Evolutionary conservation across 2,797 vertebrate species (phyloP), one percentile per base, ranked within the genome.

Genomic region (Hirundo rustica): DNA sequence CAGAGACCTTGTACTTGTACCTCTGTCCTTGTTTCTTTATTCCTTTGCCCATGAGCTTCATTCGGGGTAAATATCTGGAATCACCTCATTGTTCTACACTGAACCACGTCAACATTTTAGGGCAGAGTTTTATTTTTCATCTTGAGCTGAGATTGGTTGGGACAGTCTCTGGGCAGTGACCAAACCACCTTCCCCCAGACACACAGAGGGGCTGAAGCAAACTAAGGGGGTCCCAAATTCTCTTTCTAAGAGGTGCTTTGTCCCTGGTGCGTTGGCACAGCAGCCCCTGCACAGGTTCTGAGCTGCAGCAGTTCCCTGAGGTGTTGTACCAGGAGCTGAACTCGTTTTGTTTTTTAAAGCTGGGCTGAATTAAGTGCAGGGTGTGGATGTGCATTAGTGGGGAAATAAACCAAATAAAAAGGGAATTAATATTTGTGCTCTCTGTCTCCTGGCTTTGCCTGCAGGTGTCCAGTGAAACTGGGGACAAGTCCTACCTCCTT

Each of bases 401-500:
- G 18, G 71, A 72, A 58, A 40, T 15, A 65, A 40, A 27, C 36
- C 51, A 50, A 82, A 70, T 36, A 13, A 47, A 51, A 42, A 64
- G 5, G 27, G 26, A 50, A 64, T 44, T 58, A 8, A 32, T n/a
- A 20, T 68, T 44, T 80, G 34, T 80, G 16, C 20, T 47, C 26
- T 81, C 32, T 66, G 17, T 70, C 55, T 90, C 54, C 32, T 68
- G 89, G 1, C 14, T 60, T 75, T 86, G 45, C 76, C 61, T 36
- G 45, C 95, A 99, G 99, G 98, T 98, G 38, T 98, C 99, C 3
- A 96, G 97, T 4, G 99, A 99, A 87, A 98, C 98, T 55, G 98
- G 98, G 2, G 99, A 99, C 95, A 99, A 99, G 85, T 97, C 99
- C 2, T 99, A 99, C 94, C 98, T 99, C 92, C 98, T 99, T 38